Evolutionary conservation across 2,113 vertebrate species (phyloP).

Genomic region (Sapajus apella): DNA sequence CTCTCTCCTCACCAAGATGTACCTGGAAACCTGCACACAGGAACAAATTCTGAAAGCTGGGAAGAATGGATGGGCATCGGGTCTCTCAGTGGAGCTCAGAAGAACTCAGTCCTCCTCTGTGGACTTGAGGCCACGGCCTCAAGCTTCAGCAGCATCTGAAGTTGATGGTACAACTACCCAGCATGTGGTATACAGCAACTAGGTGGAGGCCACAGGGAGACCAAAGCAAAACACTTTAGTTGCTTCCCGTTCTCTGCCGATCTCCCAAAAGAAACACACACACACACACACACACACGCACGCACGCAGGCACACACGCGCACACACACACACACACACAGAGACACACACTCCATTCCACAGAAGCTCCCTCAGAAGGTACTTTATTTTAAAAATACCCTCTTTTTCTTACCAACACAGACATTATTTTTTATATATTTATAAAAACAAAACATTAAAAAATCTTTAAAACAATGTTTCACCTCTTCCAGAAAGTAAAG

Average conservation of each 20-base stretch:
- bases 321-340: background rate
- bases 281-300: background rate
- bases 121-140: background rate
- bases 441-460: conserved; percentile 40
- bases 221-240: background rate
- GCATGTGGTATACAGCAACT: background rate
- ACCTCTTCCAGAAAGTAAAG: conserved; percentile 47
- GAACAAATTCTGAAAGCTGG: background rate
- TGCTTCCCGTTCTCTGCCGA: conserved; percentile 6
- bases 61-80: background rate
- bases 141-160: background rate
- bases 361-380: background rate
- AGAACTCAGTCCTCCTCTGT: background rate
- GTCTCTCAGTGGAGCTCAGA: background rate
- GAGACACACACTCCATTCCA: background rate
- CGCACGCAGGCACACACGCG: background rate
- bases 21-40: background rate
- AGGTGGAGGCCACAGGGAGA: background rate
- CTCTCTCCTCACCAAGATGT: background rate
- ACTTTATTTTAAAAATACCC: conserved; percentile 5
- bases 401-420: conserved; percentile 18
- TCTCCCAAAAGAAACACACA: background rate
- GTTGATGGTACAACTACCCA: background rate
- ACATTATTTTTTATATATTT: background rate
- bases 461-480: background rate